phyloP scores from a whole-genome alignment of 2,113 vertebrate species.

The Tragelaphus scriptus region DNA sequence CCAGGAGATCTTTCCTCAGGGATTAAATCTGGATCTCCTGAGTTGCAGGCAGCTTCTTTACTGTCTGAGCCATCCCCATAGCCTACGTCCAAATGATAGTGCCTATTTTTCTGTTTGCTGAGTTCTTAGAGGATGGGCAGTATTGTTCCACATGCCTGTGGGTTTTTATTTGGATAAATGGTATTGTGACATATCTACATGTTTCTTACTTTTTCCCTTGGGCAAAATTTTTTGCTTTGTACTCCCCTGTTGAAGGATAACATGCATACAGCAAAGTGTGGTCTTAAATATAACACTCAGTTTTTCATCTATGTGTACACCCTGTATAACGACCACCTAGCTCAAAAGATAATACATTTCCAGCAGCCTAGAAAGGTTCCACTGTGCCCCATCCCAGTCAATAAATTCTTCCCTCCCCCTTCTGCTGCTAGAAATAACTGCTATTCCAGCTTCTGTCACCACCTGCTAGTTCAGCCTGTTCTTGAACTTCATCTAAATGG shows the following conservation, averaged over 20 bases:
- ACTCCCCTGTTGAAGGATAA: not conserved
- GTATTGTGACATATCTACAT: not conserved
- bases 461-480: not conserved
- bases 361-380: not conserved
- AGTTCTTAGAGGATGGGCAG: not conserved
- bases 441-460: not conserved
- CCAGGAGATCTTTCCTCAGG: not conserved
- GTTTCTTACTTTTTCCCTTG: not conserved
- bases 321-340: not conserved
- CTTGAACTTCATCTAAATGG: not conserved
- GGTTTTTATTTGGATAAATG: not conserved
- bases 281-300: not conserved
- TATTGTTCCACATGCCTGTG: not conserved
- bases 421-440: not conserved
- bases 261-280: not conserved
- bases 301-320: not conserved
- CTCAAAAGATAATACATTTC: not conserved
- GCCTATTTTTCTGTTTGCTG: not conserved
- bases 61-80: not conserved
- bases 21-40: not conserved
- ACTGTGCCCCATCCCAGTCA: not conserved
- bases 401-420: not conserved
- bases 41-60: not conserved
- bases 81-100: too few relatives aligned
- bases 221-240: not conserved